phyloP scores from a whole-genome alignment of 2,888 invertebrate genomes.

The Pseudeuparius sepicola region DNA sequence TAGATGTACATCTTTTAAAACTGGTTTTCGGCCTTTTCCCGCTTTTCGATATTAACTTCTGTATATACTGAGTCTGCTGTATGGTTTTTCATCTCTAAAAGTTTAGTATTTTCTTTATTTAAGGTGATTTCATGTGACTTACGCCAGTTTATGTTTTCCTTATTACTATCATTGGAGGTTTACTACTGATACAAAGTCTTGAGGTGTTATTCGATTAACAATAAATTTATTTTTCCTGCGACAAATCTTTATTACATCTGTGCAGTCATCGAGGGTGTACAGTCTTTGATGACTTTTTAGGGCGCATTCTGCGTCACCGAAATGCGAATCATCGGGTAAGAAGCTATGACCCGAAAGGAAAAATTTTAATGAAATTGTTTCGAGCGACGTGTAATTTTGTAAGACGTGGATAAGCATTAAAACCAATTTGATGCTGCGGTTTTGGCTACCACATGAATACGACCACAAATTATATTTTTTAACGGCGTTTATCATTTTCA shows the following conservation, averaged over 20 bases:
- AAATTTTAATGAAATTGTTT: conserved; percentile 20
- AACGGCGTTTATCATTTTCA: conserved; percentile 14
- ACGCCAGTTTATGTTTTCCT: conserved; percentile 20
- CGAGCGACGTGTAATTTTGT: conserved; percentile 16
- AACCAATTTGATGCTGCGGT: conserved; percentile 23
- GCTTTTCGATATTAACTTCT: conserved; percentile 12
- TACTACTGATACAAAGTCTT: conserved; percentile 18
- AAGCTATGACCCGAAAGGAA: conserved; percentile 24
- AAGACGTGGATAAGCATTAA: conserved; percentile 20
- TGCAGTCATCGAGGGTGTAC: conserved; percentile 20
- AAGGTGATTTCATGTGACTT: conserved; percentile 12
- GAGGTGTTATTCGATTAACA: conserved; percentile 17
- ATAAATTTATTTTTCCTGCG: conserved; percentile 20
- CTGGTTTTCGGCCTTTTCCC: conserved; percentile 11
- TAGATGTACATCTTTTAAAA: too few relatives aligned
- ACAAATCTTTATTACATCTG: conserved; percentile 22
- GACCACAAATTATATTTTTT: conserved; percentile 13
- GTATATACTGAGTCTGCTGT: conserved; percentile 9
- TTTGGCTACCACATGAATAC: conserved; percentile 20
- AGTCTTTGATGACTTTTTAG: conserved; percentile 21
- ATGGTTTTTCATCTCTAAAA: conserved; percentile 11
- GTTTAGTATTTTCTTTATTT: conserved; percentile 14
- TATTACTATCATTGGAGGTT: conserved; percentile 15
- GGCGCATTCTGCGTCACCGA: conserved; percentile 24
- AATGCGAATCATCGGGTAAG: conserved; percentile 24